Evolutionary conservation across 2,797 vertebrate genomes (phyloP).

Genomic region (Hafferia zeledoni): DNA sequence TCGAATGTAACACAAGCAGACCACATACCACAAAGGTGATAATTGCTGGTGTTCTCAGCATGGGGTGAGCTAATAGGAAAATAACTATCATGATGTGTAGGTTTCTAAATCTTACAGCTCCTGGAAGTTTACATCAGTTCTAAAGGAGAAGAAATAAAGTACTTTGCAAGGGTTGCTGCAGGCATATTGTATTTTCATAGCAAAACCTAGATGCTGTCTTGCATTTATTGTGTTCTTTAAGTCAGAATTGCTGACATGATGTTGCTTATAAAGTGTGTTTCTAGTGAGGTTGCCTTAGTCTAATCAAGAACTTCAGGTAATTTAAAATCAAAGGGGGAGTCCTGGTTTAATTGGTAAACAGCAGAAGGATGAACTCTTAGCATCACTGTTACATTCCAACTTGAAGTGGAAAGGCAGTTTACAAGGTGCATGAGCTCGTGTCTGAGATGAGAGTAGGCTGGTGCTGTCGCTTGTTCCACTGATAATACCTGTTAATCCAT

Average conservation of each 20-base stretch:
- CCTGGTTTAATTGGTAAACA: slow-evolving; percentile 17
- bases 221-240: slow-evolving; percentile 3
- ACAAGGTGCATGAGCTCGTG: background rate
- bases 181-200: background rate
- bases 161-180: background rate
- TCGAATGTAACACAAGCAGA: slow-evolving; percentile 82
- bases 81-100: slow-evolving; percentile 61
- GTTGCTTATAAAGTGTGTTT: background rate
- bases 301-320: slow-evolving; percentile 5
- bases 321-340: slow-evolving; percentile 44
- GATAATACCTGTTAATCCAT: background rate
- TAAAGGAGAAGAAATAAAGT: background rate
- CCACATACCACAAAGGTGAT: slow-evolving; percentile 88
- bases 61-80: slow-evolving; percentile 82
- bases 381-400: background rate
- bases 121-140: slow-evolving; percentile 73
- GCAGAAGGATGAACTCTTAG: slow-evolving; percentile 15
- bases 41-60: slow-evolving; percentile 83
- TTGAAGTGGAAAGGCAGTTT: background rate
- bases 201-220: background rate
- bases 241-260: background rate
- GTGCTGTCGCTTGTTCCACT: background rate
- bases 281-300: slow-evolving; percentile 12
- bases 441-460: background rate
- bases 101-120: background rate